These are phyloP conservation scores for Huso huso DNA, from an alignment of 2,797 vertebrate species.

Conservation along the genomic window DNA sequence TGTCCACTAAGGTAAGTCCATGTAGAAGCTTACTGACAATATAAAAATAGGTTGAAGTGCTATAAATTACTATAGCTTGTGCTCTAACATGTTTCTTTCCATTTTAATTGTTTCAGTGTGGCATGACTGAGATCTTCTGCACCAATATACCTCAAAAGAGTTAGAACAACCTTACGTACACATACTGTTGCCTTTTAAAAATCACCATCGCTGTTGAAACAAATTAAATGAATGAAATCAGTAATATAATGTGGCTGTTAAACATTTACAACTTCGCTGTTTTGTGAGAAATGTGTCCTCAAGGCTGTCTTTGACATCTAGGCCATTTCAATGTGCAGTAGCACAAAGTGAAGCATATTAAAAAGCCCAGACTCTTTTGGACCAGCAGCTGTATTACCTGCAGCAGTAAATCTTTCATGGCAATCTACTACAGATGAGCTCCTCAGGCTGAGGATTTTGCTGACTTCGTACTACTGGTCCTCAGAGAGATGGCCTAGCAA, in stretches of 20 bases:
- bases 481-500: slow-evolving; percentile 37
- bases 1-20: no score
- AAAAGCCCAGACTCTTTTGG: slow-evolving; percentile 54
- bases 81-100: slow-evolving; percentile 44
- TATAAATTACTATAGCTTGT: slow-evolving; percentile 31
- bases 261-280: slow-evolving; percentile 18
- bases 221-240: no score
- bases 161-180: slow-evolving; percentile 7
- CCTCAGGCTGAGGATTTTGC: slow-evolving; percentile 44
- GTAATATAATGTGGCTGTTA: slow-evolving; percentile 10
- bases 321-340: slow-evolving; percentile 41
- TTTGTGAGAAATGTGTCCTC: slow-evolving; percentile 7
- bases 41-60: no score
- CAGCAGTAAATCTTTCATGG: slow-evolving; percentile 56
- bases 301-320: slow-evolving; percentile 37
- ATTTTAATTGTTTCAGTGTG: slow-evolving; percentile 49
- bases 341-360: slow-evolving; percentile 44
- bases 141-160: neutral
- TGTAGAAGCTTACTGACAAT: no score
- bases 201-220: slow-evolving; percentile 25
- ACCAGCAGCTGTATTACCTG: slow-evolving; percentile 50
- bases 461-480: slow-evolving; percentile 38
- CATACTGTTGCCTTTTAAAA: slow-evolving; percentile 7
- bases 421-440: slow-evolving; percentile 48
- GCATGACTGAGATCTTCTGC: slow-evolving; percentile 32